Conservation (phyloP, 2,888 invertebrate genomes). For the Eupithecia vulgata region DNA sequence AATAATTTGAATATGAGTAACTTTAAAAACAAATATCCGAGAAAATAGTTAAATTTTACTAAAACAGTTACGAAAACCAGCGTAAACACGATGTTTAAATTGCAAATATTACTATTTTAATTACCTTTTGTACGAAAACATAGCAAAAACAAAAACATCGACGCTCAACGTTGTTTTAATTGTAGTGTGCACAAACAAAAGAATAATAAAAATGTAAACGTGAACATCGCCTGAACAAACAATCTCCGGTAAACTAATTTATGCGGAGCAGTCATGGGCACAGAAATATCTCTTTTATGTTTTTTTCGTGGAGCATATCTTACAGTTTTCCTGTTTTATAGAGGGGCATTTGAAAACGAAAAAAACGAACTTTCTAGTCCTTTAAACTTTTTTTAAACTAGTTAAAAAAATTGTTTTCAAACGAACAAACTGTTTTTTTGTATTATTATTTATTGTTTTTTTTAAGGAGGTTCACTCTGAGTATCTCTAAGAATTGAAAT, state of each 20-base stretch:
- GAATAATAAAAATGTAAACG: constrained; percentile 74
- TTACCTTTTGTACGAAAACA: constrained; percentile 26
- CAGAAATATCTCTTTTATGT: constrained; percentile 76
- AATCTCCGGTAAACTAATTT: constrained; percentile 82
- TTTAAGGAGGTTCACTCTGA: too few species aligned
- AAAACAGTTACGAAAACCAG: neutral
- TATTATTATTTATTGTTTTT: too few species aligned
- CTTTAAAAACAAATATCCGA: neutral
- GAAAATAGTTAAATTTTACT: neutral
- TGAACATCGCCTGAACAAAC: constrained; percentile 73
- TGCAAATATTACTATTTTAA: constrained; percentile 32
- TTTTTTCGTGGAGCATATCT: constrained; percentile 44
- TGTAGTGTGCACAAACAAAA: constrained; percentile 41
- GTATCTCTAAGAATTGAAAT: too few species aligned
- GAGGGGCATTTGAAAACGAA: neutral
- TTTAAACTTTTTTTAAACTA: too few species aligned
- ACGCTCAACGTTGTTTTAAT: constrained; percentile 33
- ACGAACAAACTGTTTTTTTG: too few species aligned
- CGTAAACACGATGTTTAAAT: constrained; percentile 42
- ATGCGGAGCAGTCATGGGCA: constrained; percentile 72
- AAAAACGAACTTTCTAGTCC: neutral
- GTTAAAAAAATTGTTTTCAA: neutral
- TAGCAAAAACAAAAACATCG: constrained; percentile 48
- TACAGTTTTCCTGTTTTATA: neutral
- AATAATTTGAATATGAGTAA: too few species aligned